Conservation (phyloP, 2,797 vertebrate species). For the Sebastes variabilis region DNA sequence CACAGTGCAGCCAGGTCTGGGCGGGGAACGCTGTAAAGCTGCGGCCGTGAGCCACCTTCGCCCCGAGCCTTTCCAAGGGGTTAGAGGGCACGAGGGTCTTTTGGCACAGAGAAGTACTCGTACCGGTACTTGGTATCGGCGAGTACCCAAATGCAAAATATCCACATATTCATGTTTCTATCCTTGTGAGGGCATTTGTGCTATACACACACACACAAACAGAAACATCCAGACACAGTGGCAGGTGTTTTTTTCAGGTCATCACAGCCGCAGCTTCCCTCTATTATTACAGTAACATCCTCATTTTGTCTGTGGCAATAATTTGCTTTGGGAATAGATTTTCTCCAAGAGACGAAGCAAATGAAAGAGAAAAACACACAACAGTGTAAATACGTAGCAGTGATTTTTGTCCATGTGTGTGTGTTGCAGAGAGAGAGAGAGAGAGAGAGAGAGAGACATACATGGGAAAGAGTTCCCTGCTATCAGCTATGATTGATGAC, state of each 20-base stretch:
- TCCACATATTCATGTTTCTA: background rate
- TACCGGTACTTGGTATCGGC: too few species aligned
- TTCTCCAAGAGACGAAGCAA: background rate
- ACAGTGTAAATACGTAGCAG: too few species aligned
- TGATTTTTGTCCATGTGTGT: background rate
- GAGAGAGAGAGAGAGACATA: background rate
- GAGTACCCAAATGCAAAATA: background rate
- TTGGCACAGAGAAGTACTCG: too few species aligned
- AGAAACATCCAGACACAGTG: background rate
- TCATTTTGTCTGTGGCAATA: background rate
- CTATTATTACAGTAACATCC: conserved; percentile 18
- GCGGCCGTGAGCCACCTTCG: too few species aligned
- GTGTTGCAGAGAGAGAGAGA: background rate
- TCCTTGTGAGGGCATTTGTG: background rate
- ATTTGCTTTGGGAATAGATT: conserved; percentile 4
- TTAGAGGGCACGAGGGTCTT: too few species aligned
- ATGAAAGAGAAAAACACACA: background rate
- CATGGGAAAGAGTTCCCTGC: background rate
- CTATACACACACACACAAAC: background rate
- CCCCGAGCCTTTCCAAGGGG: too few species aligned
- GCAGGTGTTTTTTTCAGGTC: background rate
- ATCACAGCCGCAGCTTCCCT: background rate
- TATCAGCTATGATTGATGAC: conserved; percentile 21
- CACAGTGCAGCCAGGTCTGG: too few species aligned
- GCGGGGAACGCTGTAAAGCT: too few species aligned